Evolutionary conservation across 2,113 vertebrate species (phyloP).

Genomic region (Melanerpes aurifrons): DNA sequence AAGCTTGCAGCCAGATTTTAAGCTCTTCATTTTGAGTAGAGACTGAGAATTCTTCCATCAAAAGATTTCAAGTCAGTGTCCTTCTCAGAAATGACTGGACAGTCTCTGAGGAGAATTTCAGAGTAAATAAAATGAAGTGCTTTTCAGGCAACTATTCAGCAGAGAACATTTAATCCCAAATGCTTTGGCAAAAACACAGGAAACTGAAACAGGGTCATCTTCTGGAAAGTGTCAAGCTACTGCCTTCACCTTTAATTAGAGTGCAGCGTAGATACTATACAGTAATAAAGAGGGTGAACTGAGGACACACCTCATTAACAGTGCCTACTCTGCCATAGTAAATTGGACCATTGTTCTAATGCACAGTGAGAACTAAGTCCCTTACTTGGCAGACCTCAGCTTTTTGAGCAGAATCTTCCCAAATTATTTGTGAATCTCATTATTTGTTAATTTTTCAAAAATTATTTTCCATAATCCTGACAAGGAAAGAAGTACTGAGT

Average conservation of each 20-base stretch:
- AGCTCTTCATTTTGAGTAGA: background rate
- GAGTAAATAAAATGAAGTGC: constrained; percentile 1
- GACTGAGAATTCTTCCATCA: background rate
- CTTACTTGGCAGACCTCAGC: background rate
- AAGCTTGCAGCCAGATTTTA: background rate
- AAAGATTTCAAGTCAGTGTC: background rate
- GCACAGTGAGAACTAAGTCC: background rate
- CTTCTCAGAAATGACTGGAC: background rate
- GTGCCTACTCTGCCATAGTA: background rate
- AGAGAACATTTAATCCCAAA: constrained; percentile 40
- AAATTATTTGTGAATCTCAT: background rate
- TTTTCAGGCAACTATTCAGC: background rate
- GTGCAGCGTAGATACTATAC: background rate
- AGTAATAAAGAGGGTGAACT: constrained; percentile 8
- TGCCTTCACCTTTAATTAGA: constrained; percentile 38
- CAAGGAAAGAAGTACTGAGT: background rate
- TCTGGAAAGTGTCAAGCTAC: constrained; percentile 26
- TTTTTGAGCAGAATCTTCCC: background rate
- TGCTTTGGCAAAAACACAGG: background rate
- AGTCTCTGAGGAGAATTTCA: background rate
- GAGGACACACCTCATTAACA: constrained; percentile 50
- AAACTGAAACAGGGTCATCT: constrained; percentile 33
- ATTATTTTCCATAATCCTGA: background rate
- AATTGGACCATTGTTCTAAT: constrained; percentile 28
- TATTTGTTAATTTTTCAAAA: background rate